Percentiles rank a stretch among this genome's conserved stretches.
Conservation (phyloP, 2,888 invertebrate genomes). For the Amphipyra tragopoginis region DNA sequence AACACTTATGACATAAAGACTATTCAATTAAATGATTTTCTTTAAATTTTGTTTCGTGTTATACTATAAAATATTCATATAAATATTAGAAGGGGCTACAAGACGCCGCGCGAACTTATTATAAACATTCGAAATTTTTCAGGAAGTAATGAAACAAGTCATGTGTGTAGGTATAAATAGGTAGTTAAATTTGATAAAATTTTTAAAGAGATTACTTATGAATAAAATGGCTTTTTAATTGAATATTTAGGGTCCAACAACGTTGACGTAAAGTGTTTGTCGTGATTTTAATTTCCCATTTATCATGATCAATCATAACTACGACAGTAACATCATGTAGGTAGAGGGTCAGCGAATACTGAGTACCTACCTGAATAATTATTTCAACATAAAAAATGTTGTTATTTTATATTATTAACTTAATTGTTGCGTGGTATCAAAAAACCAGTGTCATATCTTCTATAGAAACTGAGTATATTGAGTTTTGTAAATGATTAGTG, state of each 20-base stretch:
- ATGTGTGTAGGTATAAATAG: conserved; percentile 83
- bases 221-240: conserved; percentile 87
- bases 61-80: conserved; percentile 17
- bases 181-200: conserved; percentile 87
- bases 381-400: conserved; percentile 34
- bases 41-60: conserved; percentile 2
- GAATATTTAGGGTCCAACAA: conserved; percentile 88
- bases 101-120: conserved; percentile 81
- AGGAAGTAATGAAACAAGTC: conserved; percentile 77
- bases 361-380: conserved; percentile 39
- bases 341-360: conserved; percentile 20
- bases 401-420: conserved; percentile 50
- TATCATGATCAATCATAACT: conserved; percentile 57
- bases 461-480: conserved; percentile 43
- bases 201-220: conserved; percentile 88
- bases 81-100: conserved; percentile 59
- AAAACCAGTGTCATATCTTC: conserved; percentile 33
- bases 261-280: conserved; percentile 76
- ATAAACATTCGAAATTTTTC: conserved; percentile 78
- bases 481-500: conserved; percentile 57
- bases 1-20: background rate
- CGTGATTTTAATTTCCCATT: conserved; percentile 67
- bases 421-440: conserved; percentile 50
- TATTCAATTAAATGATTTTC: background rate
- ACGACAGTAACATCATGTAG: conserved; percentile 51